Conservation (phyloP, 1,140 invertebrate species). For the Drosophila sucinea region DNA sequence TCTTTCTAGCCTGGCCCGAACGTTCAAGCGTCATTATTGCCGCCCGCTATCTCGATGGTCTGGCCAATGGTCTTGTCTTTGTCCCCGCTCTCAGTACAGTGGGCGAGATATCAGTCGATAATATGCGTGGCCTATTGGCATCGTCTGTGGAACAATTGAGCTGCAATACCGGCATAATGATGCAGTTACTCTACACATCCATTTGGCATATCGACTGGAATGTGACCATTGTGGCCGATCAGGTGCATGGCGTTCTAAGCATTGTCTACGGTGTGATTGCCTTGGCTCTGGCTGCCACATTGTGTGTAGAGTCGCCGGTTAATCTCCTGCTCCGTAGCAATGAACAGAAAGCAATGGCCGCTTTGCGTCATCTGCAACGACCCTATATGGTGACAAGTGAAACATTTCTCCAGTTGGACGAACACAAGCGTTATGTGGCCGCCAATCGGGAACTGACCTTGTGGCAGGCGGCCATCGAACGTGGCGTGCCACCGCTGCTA, state of each 20-base stretch:
- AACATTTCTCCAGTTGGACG: constrained; percentile 67
- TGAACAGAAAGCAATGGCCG: constrained; percentile 58
- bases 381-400: constrained; percentile 70
- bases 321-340: constrained; percentile 54
- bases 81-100: constrained; percentile 62
- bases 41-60: constrained; percentile 69
- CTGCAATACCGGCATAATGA: constrained; percentile 61
- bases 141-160: constrained; percentile 57
- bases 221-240: constrained; percentile 50
- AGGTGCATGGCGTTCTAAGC: constrained; percentile 60
- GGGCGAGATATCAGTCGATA: constrained; percentile 58
- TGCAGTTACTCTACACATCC: constrained; percentile 59
- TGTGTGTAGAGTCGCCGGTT: constrained; percentile 67
- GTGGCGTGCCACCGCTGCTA: constrained; percentile 47
- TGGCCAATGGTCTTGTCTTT: constrained; percentile 71
- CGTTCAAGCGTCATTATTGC: constrained; percentile 45
- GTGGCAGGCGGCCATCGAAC: constrained; percentile 23
- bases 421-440: constrained; percentile 70
- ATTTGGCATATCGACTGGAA: constrained; percentile 51
- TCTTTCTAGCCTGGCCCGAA: constrained; percentile 55
- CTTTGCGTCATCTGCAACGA: constrained; percentile 62
- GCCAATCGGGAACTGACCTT: constrained; percentile 43
- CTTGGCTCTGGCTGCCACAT: constrained; percentile 44
- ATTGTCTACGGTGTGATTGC: constrained; percentile 54
- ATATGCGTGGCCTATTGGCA: constrained; percentile 54